Base-by-base conservation (phyloP, 2,113 vertebrate genomes). In the Hylia prasina region DNA sequence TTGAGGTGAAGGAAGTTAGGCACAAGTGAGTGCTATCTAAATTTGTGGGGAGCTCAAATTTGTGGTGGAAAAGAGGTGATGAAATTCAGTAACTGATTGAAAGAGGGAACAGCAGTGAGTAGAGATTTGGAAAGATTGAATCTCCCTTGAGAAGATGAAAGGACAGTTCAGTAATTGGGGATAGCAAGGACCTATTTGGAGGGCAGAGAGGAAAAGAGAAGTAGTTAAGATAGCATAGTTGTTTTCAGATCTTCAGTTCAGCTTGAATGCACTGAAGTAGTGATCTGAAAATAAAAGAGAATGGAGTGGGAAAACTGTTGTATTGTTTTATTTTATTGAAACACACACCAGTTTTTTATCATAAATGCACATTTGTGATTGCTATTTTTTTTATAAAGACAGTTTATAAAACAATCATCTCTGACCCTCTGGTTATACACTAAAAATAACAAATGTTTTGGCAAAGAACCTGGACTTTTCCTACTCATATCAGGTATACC, bases 141-240 rank as follows among this genome's bases (percentile, higher is more conserved):
- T 96, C 70, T 96, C 84, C 63, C 70, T 72, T 82, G 93, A 76
- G 83, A 93, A 79, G 56, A 87, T 82, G 63, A 92, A 96, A 94
- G 44, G 72, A 68, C 68, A 81, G 64, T 56, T 90, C 60, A 60
- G 75, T 93, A 96, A 97, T 48, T 81, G 39, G 88, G 88, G 94
- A 87, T 51, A 88, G 63, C 1, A 1, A 96, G 61, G 71, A 88
- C 71, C 90, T 44, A 92, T 90, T 95, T 95, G 83, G 79, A 94
- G 39, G 47, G 60, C 82, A 96, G 50, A 73, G 33, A 90, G 63
- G 60, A 82, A 91, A 89, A 72, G 61, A 88, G 61, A 73, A 77
- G 39, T 27, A 76, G 68, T 94, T 94, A 86, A 95, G 90, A 88
- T 68, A 90, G 70, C 39, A 33, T 4, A 77, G 94, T 17, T 56